A percentile compares a stretch with the other conserved stretches of the same genome.
Evolutionary conservation across 2,888 invertebrate genomes (phyloP).

Genomic region (Sympetrum striolatum): DNA sequence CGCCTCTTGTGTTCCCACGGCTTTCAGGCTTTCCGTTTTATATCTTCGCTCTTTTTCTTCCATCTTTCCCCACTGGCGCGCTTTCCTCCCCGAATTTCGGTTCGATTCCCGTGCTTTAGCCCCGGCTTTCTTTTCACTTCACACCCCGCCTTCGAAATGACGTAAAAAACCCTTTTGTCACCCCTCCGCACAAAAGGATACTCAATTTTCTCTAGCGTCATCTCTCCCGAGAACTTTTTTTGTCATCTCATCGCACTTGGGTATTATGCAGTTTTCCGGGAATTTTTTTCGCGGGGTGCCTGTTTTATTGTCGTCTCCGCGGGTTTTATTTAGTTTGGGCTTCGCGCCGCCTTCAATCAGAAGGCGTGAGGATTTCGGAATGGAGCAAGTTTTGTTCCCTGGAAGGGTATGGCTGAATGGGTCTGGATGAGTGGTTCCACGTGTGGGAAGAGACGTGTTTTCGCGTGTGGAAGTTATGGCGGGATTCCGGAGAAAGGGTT

Average conservation of each 20-base stretch:
- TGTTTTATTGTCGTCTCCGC: neutral
- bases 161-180: neutral
- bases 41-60: neutral
- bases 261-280: neutral
- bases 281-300: neutral
- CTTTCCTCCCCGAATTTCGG: neutral
- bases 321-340: neutral
- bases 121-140: too few relatives aligned
- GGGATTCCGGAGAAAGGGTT: neutral
- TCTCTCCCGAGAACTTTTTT: neutral
- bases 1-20: neutral
- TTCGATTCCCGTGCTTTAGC: neutral
- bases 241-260: neutral
- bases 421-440: neutral
- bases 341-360: neutral
- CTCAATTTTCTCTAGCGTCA: conserved; percentile 17
- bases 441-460: neutral
- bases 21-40: neutral
- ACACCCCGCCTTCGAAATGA: neutral
- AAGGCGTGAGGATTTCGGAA: neutral
- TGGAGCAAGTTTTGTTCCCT: neutral
- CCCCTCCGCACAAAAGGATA: neutral
- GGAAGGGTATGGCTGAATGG: neutral
- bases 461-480: neutral
- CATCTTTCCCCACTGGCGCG: too few relatives aligned